Evolutionary conservation across 2,113 vertebrate genomes (phyloP).

Genomic region (Cardinalis cardinalis): DNA sequence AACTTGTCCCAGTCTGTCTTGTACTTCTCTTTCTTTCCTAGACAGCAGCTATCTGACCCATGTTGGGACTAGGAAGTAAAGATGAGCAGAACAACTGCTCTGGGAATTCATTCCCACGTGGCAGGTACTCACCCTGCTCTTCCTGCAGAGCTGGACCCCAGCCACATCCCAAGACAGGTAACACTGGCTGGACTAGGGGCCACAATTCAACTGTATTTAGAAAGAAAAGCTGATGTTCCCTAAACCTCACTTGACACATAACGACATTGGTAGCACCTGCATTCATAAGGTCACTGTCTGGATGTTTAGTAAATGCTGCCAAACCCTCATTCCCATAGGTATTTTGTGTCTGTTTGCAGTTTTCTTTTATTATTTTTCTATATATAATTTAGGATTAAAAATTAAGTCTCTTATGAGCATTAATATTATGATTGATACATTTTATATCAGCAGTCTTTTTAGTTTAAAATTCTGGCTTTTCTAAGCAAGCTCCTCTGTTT

Average conservation of each 20-base stretch:
- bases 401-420: background rate
- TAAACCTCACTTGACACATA: background rate
- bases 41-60: background rate
- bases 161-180: background rate
- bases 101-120: background rate
- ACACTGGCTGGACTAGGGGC: background rate
- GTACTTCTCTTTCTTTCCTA: background rate
- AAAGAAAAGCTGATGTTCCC: background rate
- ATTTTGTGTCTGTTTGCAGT: background rate
- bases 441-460: background rate
- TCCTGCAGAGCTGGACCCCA: background rate
- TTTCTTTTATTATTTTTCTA: background rate
- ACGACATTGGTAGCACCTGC: background rate
- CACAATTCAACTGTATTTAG: background rate
- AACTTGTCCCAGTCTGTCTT: background rate
- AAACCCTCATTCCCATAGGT: background rate
- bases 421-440: background rate
- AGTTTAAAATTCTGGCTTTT: background rate
- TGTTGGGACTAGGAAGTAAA: background rate
- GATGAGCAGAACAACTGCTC: background rate
- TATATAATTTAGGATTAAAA: background rate
- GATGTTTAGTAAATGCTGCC: background rate
- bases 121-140: background rate
- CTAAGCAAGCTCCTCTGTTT: background rate
- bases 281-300: background rate